Conservation (phyloP, 2,888 invertebrate genomes). For the Rhodophaea formosa region DNA sequence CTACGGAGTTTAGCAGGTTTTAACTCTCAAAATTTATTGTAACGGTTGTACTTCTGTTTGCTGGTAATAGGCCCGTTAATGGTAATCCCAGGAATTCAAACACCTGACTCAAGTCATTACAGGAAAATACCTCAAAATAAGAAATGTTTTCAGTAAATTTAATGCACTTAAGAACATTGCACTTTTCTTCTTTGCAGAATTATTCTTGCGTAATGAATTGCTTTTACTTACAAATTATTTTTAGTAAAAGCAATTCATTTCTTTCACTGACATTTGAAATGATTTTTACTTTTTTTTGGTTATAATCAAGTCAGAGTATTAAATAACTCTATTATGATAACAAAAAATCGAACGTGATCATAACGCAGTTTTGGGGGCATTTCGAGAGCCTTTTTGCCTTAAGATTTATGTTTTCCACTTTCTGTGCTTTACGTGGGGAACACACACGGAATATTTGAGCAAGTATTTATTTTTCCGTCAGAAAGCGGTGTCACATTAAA, state of each 20-base stretch:
- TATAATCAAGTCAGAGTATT: too few relatives aligned
- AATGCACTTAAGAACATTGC: background rate
- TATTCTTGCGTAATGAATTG: background rate
- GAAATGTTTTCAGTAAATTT: background rate
- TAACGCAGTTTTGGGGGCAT: too few relatives aligned
- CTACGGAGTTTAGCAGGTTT: conserved; percentile 53
- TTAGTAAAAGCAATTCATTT: too few relatives aligned
- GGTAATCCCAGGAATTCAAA: conserved; percentile 57
- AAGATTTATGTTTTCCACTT: too few relatives aligned
- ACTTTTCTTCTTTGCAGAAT: background rate
- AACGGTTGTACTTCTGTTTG: conserved; percentile 61
- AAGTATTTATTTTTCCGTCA: background rate
- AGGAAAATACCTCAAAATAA: conserved; percentile 12
- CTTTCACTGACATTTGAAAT: too few relatives aligned
- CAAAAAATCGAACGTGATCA: too few relatives aligned
- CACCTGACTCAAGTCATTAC: conserved; percentile 50
- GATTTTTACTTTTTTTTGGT: too few relatives aligned
- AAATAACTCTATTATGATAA: too few relatives aligned
- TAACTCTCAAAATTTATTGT: conserved; percentile 73
- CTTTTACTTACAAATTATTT: too few relatives aligned
- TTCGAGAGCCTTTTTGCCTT: too few relatives aligned
- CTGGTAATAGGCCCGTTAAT: conserved; percentile 62
- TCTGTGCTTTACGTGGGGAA: too few relatives aligned
- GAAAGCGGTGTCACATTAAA: background rate
- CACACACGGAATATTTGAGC: too few relatives aligned